Evolutionary conservation across 2,797 vertebrate species (phyloP).

Genomic region (Limosa lapponica): DNA sequence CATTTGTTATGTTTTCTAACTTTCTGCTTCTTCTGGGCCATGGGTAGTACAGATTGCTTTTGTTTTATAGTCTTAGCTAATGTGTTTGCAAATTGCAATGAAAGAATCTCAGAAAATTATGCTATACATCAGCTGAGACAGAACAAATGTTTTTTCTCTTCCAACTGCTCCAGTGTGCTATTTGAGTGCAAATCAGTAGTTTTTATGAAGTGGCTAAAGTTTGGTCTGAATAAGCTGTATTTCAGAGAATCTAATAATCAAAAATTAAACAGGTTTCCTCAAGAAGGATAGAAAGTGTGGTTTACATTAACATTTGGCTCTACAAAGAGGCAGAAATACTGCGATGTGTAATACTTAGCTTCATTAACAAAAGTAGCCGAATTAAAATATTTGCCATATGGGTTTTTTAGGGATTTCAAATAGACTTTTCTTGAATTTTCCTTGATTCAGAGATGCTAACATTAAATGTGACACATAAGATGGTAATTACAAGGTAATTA

Average conservation of each 20-base stretch:
- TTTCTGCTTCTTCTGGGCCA: constrained; percentile 53
- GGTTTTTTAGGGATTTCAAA: constrained; percentile 40
- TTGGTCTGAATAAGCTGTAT: background rate
- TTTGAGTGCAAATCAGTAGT: constrained; percentile 37
- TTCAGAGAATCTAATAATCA: constrained; percentile 20
- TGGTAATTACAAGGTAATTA: constrained; percentile 64
- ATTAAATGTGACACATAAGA: constrained; percentile 29
- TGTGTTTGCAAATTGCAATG: constrained; percentile 73
- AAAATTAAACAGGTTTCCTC: background rate
- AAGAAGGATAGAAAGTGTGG: background rate
- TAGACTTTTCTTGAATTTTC: constrained; percentile 51
- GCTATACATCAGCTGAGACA: constrained; percentile 66
- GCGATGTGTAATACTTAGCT: constrained; percentile 13
- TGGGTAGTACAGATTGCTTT: constrained; percentile 65
- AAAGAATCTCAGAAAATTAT: constrained; percentile 72
- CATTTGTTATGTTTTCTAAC: constrained; percentile 65
- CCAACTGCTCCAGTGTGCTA: constrained; percentile 14
- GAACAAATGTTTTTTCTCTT: constrained; percentile 51
- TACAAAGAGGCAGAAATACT: constrained; percentile 26
- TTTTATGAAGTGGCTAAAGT: constrained; percentile 46
- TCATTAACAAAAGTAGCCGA: constrained; percentile 60
- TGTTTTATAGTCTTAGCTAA: constrained; percentile 75
- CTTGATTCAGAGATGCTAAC: constrained; percentile 52
- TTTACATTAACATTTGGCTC: background rate
- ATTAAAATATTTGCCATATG: constrained; percentile 66